Percentiles rank a stretch among this genome's conserved stretches.
Evolutionary conservation across 1,140 invertebrate species (phyloP).

Genomic region (Drosophila grimshawi): DNA sequence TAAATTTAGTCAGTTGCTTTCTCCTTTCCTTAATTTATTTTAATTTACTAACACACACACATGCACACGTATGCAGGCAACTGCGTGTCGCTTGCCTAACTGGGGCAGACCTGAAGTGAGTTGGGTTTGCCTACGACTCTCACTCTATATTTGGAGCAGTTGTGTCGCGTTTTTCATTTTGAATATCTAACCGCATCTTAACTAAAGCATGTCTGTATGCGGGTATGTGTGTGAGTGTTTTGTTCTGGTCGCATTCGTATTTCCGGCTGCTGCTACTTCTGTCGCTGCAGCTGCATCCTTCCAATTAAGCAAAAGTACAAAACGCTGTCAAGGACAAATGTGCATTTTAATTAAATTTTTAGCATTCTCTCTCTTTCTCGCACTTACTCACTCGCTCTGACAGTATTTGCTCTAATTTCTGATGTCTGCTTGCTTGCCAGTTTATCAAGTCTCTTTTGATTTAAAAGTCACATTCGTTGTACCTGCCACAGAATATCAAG

Average conservation of each 20-base stretch:
- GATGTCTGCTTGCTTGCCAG: conserved; percentile 16
- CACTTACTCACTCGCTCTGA: background rate
- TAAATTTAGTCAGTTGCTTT: conserved; percentile 21
- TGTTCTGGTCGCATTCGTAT: conserved; percentile 51
- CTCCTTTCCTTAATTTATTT: conserved; percentile 13
- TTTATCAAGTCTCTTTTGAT: conserved; percentile 52
- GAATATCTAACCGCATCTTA: conserved; percentile 59
- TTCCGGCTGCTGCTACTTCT: conserved; percentile 21
- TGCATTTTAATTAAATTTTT: conserved; percentile 83
- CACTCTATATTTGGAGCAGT: conserved; percentile 3
- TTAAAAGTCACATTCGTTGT: conserved; percentile 53
- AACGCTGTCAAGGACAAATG: conserved; percentile 81
- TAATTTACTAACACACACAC: conserved; percentile 29
- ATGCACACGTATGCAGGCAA: background rate
- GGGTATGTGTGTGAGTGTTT: conserved; percentile 14
- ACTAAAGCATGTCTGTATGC: conserved; percentile 31
- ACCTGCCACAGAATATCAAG: conserved; percentile 53
- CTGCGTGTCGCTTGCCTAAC: conserved; percentile 13
- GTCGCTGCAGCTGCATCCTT: conserved; percentile 37
- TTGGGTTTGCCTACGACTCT: background rate
- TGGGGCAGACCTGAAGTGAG: too few species aligned
- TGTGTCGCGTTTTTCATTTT: conserved; percentile 49
- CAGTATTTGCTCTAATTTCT: conserved; percentile 20
- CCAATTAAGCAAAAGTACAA: conserved; percentile 78
- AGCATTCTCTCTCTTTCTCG: conserved; percentile 18